Conservation (phyloP, 2,113 vertebrate species). For the Pipa parva region DNA sequence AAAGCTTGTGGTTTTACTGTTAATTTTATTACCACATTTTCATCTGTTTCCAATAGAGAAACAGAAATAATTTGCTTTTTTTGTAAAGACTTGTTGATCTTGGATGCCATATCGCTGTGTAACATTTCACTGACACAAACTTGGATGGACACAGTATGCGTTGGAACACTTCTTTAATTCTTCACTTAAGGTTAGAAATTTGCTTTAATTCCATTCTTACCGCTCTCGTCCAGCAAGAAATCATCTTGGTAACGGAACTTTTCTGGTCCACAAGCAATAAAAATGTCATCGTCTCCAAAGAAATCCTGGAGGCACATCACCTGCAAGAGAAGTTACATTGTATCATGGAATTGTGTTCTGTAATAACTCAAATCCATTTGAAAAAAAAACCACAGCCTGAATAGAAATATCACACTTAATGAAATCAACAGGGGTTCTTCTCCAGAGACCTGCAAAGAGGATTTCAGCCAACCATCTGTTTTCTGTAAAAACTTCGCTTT, state of each 20-base stretch:
- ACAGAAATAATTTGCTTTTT: conserved; percentile 30
- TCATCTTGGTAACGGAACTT: conserved; percentile 99
- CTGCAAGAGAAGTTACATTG: conserved; percentile 63
- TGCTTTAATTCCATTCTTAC: conserved; percentile 63
- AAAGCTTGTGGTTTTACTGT: not conserved
- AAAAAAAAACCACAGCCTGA: not conserved
- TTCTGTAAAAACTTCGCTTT: conserved; percentile 50
- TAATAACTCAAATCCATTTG: conserved; percentile 12
- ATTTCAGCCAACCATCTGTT: conserved; percentile 50
- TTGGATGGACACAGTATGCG: conserved; percentile 41
- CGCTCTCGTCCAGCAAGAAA: conserved; percentile 94
- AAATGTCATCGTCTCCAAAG: conserved; percentile 96
- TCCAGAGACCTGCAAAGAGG: conserved; percentile 42
- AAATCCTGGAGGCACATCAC: conserved; percentile 95
- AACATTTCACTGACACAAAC: conserved; percentile 46
- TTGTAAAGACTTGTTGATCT: conserved; percentile 41
- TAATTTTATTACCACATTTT: not conserved
- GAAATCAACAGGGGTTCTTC: conserved; percentile 50
- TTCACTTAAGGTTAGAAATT: conserved; percentile 49
- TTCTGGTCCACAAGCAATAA: conserved; percentile 96
- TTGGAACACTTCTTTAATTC: conserved; percentile 47
- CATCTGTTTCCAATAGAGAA: conserved; percentile 34
- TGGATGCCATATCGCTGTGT: conserved; percentile 50
- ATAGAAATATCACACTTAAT: conserved; percentile 46
- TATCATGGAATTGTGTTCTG: not conserved